Evolutionary conservation across 2,113 vertebrate species (phyloP), one percentile per base, ranked within the genome.

Genomic region (Vulpes lagopus): DNA sequence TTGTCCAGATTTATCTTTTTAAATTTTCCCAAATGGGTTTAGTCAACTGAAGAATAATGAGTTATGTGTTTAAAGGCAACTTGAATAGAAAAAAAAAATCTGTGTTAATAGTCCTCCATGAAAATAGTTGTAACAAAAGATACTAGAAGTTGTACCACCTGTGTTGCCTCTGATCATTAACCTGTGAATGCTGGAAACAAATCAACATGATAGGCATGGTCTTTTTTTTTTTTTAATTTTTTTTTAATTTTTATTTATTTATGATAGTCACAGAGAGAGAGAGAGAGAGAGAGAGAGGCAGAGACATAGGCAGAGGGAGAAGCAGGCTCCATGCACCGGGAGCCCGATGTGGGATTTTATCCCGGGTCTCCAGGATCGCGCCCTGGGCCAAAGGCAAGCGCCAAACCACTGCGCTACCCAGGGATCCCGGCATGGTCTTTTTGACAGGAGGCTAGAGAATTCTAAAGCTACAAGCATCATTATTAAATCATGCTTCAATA

Each of bases 11-110:
- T 97, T 92, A 64, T 96, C 64, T 78, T 93, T 76, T 35, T 78
- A 71, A 97, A 73, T 92, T 76, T 96, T 78, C 79, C 79, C 82
- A 91, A 82, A 67, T 84, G 69, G 81, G 4, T 65, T 86, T 35
- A 93, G 51, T 69, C 55, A 86, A 84, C 92, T 91, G 53, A 91
- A 59, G 16, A 95, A 92, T 92, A 96, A 65, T 57, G 67, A 92
- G 8, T 89, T 93, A 71, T 19, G 0, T 87, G 87, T 95, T 96
- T 96, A 49, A 0, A 90, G 20, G 1, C 38, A 83, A 71, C 9
- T 84, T 27, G 87, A 23, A 64, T 93, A 0, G 6, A 81, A 30
- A 89, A 96, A 89, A 96, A 92, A 96, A 92, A 84, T 62, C 8
- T 35, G 1, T 83, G 30, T 74, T 80, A 91, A 91, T 49, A 51